Percentiles rank a stretch among this genome's conserved stretches.
Conservation (phyloP, 2,888 invertebrate genomes). For the Dicyrtomina minuta region DNA sequence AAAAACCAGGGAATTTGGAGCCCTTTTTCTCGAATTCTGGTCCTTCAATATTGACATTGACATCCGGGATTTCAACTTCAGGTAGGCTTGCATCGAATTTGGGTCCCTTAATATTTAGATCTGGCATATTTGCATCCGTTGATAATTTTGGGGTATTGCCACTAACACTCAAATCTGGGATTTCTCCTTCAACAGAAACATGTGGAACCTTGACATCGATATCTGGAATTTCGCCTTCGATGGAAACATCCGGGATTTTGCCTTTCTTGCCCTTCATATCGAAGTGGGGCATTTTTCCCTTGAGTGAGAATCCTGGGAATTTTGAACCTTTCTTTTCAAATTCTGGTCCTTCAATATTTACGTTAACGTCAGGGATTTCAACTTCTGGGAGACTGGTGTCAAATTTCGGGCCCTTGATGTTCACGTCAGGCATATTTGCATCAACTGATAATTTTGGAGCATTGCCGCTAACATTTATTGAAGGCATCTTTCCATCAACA, state of each 20-base stretch:
- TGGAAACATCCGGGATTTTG: constrained; percentile 7
- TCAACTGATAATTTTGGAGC: not conserved
- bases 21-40: constrained; percentile 1
- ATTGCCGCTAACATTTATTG: not conserved
- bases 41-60: not conserved
- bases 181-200: not conserved
- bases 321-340: constrained; percentile 12
- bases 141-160: not conserved
- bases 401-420: constrained; percentile 7
- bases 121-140: not conserved
- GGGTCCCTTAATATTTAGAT: not conserved
- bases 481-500: too few species aligned
- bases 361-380: not conserved
- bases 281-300: constrained; percentile 10
- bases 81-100: not conserved
- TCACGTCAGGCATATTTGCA: constrained; percentile 6
- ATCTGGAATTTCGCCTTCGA: constrained; percentile 16
- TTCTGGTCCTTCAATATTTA: not conserved
- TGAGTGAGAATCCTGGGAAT: constrained; percentile 2
- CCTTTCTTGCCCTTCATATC: constrained; percentile 2
- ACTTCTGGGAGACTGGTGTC: not conserved
- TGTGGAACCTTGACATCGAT: not conserved
- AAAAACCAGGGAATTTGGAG: not conserved
- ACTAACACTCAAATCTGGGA: constrained; percentile 9
- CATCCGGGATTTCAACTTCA: constrained; percentile 11